Evolutionary conservation across 2,113 vertebrate genomes (phyloP), one percentile per base, ranked within the genome.

Genomic region (Rhinogobius similis): DNA sequence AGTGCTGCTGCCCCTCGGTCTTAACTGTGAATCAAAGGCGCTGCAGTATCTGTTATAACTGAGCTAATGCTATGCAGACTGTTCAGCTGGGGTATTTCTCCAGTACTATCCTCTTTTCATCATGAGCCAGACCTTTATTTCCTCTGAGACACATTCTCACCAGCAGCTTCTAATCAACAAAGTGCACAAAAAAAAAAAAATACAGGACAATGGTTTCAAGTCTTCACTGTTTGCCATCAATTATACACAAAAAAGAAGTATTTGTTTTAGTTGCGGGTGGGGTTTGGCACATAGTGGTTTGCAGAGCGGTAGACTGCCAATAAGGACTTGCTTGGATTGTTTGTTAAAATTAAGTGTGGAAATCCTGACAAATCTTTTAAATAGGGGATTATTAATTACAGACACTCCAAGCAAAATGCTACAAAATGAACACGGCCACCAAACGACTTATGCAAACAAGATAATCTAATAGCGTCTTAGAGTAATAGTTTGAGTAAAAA

Each of bases 21-120:
- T 84, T 20, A 69, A 73, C 66, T 6, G 41, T 64, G 77, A 84
- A 88, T 91, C 84, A 89, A 88, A 88, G 71, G 16, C 6, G 48
- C 20, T 21, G n/a, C 10, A 50, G 68, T 73, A 79, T 87, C 79
- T 77, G 86, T 81, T 83, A 74, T 86, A 83, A 82, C 87, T 44
- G 63, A 68, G 81, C 50, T 85, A 85, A 87, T 83, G 87, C 83
- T 73, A 82, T 53, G 46, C 67, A 62, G 75, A 79, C 79, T 65
- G 11, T 81, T 76, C 78, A 75, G 70, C 72, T 74, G 32, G 66
- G 77, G 80, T 83, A 81, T 86, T 88, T 89, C 78, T 78, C 52
- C 67, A 70, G 82, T 71, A 65, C 86, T 86, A 89, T 89, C 87
- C 78, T 41, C 62, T 72, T 86, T 83, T 89, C 74, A 81, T 90